Percentiles rank a stretch among this genome's conserved stretches.
phyloP scores from a whole-genome alignment of 2,113 vertebrate genomes.

The Todiramphus saurophagus region DNA sequence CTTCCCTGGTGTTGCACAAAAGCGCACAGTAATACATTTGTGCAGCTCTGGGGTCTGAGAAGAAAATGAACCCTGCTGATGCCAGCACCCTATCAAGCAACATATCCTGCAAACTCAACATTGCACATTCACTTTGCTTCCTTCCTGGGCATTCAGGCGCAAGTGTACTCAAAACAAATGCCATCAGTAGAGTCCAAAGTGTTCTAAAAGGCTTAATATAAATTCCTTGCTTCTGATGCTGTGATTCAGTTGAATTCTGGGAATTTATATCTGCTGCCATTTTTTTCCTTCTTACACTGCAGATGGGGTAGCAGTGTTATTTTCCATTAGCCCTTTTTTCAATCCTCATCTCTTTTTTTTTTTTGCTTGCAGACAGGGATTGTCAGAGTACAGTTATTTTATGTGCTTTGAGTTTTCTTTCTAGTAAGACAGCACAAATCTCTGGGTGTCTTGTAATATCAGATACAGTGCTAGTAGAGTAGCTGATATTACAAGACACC shows the following conservation, averaged over 20 bases:
- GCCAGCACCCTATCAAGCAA: slow-evolving; percentile 50
- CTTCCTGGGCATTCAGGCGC: slow-evolving; percentile 56
- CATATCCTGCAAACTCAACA: slow-evolving; percentile 47
- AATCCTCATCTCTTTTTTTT: background rate
- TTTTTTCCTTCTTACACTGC: background rate
- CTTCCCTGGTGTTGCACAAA: slow-evolving; percentile 50
- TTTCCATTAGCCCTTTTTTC: background rate
- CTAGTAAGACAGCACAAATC: background rate
- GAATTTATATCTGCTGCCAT: slow-evolving; percentile 7
- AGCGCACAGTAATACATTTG: slow-evolving; percentile 54
- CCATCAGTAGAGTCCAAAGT: slow-evolving; percentile 1
- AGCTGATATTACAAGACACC: slow-evolving; percentile 48
- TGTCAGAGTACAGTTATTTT: background rate
- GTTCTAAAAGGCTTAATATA: slow-evolving; percentile 43
- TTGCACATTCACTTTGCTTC: slow-evolving; percentile 53
- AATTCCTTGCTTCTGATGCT: slow-evolving; percentile 21
- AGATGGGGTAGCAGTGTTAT: background rate
- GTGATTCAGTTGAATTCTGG: background rate
- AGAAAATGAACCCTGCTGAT: slow-evolving; percentile 45
- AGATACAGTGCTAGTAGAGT: background rate
- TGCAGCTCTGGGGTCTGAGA: slow-evolving; percentile 39
- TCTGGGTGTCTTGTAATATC: slow-evolving; percentile 22
- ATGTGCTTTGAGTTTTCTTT: background rate
- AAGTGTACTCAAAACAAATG: slow-evolving; percentile 43
- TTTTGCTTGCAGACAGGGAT: background rate